Conservation (phyloP, 2,113 vertebrate genomes). For the Penelope pileata region DNA sequence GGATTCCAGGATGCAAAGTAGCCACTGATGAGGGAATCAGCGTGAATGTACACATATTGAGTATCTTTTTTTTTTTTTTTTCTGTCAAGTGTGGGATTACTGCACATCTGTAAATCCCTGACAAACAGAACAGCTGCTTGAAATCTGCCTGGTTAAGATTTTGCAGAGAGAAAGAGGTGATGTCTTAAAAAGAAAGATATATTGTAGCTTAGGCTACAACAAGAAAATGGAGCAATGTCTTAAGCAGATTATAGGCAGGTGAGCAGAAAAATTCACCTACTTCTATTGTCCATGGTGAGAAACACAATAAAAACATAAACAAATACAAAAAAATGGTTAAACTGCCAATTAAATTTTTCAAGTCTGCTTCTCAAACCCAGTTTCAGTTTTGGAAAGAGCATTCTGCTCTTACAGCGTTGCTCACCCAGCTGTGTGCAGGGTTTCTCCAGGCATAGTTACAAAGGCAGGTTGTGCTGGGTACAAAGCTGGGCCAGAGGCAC, state of each 20-base stretch:
- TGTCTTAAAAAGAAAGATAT: neutral
- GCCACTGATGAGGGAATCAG: neutral
- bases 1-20: neutral
- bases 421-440: neutral
- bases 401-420: neutral
- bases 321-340: neutral
- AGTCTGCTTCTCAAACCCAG: neutral
- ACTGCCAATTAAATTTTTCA: neutral
- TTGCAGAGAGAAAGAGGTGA: neutral
- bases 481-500: neutral
- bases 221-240: neutral
- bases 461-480: neutral
- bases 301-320: neutral
- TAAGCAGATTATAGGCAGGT: neutral
- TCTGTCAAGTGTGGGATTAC: neutral
- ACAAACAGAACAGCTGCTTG: neutral
- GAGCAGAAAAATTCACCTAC: neutral
- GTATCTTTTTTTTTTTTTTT: neutral
- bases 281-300: neutral
- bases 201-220: neutral
- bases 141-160: neutral
- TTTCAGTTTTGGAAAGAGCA: neutral
- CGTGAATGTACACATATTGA: neutral
- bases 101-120: neutral
- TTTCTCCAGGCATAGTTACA: neutral